Conservation (phyloP, 2,888 invertebrate species). For the Cerastoderma edule region DNA sequence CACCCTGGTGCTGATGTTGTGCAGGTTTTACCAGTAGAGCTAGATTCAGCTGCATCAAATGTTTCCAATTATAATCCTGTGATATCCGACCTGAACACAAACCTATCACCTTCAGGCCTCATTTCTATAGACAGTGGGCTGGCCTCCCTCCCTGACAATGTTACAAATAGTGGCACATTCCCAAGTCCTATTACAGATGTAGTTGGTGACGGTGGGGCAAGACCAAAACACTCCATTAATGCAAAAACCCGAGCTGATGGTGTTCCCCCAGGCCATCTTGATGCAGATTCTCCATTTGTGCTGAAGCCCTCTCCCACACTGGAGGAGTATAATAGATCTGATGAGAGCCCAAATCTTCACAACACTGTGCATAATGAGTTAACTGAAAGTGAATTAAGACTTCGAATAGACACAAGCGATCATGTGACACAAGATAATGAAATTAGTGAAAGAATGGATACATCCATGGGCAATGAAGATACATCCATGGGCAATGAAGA, state of each 20-base stretch:
- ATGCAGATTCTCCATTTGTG: slow-evolving; percentile 49
- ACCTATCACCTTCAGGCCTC: slow-evolving; percentile 40
- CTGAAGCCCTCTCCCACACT: slow-evolving; percentile 38
- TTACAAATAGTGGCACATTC: slow-evolving; percentile 18
- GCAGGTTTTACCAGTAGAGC: slow-evolving; percentile 13
- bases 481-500: no score
- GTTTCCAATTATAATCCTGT: slow-evolving; percentile 37
- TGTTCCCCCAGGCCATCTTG: no score
- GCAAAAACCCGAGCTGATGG: no score
- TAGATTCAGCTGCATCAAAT: not conserved
- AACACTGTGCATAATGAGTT: slow-evolving; percentile 8
- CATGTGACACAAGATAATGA: not conserved
- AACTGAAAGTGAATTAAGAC: slow-evolving; percentile 4
- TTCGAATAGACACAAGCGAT: slow-evolving; percentile 3
- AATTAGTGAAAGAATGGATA: not conserved
- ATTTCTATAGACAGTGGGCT: slow-evolving; percentile 55
- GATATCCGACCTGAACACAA: slow-evolving; percentile 39
- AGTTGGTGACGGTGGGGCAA: slow-evolving; percentile 63
- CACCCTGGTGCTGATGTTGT: slow-evolving; percentile 2
- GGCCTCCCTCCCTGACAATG: slow-evolving; percentile 46
- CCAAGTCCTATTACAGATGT: slow-evolving; percentile 18
- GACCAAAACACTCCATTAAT: slow-evolving; percentile 78
- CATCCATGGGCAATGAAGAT: no score
- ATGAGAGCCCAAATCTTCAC: slow-evolving; percentile 3
- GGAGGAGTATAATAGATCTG: slow-evolving; percentile 16